Evolutionary conservation across 2,113 vertebrate genomes (phyloP).

Genomic region (Perccottus glenii): DNA sequence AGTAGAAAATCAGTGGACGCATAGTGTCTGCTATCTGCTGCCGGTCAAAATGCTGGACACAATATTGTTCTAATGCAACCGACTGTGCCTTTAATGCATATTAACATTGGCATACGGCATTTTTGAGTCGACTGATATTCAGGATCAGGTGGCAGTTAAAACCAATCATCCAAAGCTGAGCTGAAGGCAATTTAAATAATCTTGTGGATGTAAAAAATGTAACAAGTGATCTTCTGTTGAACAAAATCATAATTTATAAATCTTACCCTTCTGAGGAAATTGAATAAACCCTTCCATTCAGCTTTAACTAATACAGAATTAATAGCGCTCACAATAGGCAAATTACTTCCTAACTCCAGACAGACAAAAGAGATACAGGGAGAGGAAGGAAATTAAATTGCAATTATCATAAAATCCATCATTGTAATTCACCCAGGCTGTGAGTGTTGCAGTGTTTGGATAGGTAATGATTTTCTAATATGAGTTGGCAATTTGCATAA

Average conservation of each 20-base stretch:
- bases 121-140: background rate
- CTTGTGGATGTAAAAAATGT: conserved; percentile 23
- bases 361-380: conserved; percentile 76
- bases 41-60: too few relatives aligned
- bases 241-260: conserved; percentile 64
- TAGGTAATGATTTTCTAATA: conserved; percentile 99
- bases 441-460: conserved; percentile 96
- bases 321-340: conserved; percentile 90
- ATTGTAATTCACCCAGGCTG: conserved; percentile 95
- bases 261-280: conserved; percentile 62
- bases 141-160: background rate
- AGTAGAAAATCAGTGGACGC: too few relatives aligned
- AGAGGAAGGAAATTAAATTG: conserved; percentile 91
- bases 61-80: too few relatives aligned
- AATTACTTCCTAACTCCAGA: conserved; percentile 92
- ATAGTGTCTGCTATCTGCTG: too few relatives aligned
- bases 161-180: conserved; percentile 6
- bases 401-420: conserved; percentile 99
- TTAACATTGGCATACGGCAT: too few relatives aligned
- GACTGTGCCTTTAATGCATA: too few relatives aligned
- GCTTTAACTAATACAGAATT: conserved; percentile 97
- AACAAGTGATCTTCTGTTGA: conserved; percentile 54
- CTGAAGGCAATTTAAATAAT: conserved; percentile 32
- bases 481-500: conserved; percentile 97
- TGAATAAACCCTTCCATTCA: conserved; percentile 84